Conservation (phyloP, 2,888 invertebrate genomes). For the Drosophila imparisetae region DNA sequence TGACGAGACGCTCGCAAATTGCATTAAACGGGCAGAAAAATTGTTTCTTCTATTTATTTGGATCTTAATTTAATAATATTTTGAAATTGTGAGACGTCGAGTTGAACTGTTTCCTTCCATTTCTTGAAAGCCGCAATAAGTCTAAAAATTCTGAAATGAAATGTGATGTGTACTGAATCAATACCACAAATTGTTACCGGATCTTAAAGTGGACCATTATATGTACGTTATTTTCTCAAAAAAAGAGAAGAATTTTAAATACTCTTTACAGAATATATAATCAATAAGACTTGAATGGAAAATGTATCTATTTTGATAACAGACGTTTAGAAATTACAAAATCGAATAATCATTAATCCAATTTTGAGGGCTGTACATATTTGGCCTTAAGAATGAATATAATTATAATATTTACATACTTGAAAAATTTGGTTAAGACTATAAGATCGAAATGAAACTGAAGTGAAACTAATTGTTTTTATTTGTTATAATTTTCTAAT, state of each 20-base stretch:
- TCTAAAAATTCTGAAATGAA: neutral
- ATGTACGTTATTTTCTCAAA: neutral
- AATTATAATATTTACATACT: neutral
- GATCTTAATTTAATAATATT: constrained; percentile 7
- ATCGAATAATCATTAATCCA: neutral
- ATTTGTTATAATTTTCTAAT: neutral
- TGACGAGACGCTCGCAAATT: constrained; percentile 34
- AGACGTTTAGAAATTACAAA: neutral
- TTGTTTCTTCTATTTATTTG: constrained; percentile 11
- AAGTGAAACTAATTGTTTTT: neutral
- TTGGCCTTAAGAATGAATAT: neutral
- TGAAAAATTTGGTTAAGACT: neutral
- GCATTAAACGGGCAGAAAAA: constrained; percentile 17
- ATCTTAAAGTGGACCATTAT: neutral
- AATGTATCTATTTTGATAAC: neutral
- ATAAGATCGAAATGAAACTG: neutral
- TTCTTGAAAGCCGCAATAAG: neutral
- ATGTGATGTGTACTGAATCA: too few species aligned
- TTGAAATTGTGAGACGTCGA: neutral
- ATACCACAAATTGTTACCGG: neutral
- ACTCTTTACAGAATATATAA: neutral
- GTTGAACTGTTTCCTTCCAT: neutral
- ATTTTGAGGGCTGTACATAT: neutral
- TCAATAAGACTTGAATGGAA: neutral
- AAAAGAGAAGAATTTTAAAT: neutral